Evolutionary conservation across 2,888 invertebrate genomes (phyloP), one percentile per base, ranked within the genome.

Genomic region (Bombylius major): DNA sequence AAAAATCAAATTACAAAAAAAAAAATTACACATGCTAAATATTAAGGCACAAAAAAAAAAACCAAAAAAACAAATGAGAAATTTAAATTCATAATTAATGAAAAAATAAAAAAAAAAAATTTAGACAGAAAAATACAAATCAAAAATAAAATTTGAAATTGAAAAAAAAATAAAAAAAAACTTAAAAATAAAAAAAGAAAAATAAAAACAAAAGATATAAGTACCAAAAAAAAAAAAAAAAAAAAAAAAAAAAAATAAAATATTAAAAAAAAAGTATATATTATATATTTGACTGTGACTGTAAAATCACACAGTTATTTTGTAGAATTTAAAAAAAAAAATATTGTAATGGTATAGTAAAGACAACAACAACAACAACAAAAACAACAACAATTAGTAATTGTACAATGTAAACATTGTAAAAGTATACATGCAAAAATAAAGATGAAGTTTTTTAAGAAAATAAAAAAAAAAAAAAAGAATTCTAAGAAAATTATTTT

Each of bases 121-220:
- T n/a, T n/a, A n/a, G n/a, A n/a, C n/a, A n/a, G n/a, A 55, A 58
- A 51, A 55, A 55, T 53, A 36, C 56, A 58, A 61, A 58, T 56
- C 57, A 56, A 60, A 48, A 53, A 42, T 36, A 56, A 61, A 58
- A 58, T 34, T 58, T 58, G 57, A 59, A 57, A 61, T 55, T 59
- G 59, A 58, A 50, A 56, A 59, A 36, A 36, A 36, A 36, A 36
- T n/a, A 7, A 7, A 36, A 36, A 57, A 53, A 57, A 55, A 55
- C 50, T 56, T 54, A 50, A 57, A 56, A 57, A 48, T 54, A 53
- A 53, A 48, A 56, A 32, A 46, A 52, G 33, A 42, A 34, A 36
- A 36, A 34, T 34, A 36, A 7, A 36, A 36, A 36, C 5, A 8
- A 36, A 8, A 7, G 34, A 36, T 7, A 36, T 36, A 36, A 7